These are phyloP conservation scores for Drosophila nigromelanica DNA, from an alignment of 1,140 invertebrate species.

Conservation along the genomic window DNA sequence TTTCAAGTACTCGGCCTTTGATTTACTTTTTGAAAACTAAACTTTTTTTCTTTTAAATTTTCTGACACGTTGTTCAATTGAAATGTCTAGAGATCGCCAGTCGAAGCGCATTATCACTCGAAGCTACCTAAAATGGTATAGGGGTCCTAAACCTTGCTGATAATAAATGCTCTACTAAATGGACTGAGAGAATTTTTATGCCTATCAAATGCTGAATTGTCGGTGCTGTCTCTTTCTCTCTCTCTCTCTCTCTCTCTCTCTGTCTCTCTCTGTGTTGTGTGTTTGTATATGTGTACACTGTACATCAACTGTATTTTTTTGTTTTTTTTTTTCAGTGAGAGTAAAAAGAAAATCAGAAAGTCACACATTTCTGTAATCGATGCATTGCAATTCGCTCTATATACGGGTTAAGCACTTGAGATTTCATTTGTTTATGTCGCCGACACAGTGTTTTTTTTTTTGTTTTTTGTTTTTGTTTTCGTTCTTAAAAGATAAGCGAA, in stretches of 20 bases:
- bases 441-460: conserved; percentile 1
- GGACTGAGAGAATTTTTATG: conserved; percentile 6
- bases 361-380: conserved; percentile 17
- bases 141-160: conserved; percentile 78
- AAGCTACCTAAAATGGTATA: conserved; percentile 57
- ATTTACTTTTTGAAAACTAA: conserved; percentile 28
- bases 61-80: conserved; percentile 23
- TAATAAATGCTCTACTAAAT: conserved; percentile 42
- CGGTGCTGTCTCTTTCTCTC: background rate
- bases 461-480: conserved; percentile 15
- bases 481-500: conserved; percentile 49
- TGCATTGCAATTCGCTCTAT: conserved; percentile 42
- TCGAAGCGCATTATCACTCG: conserved; percentile 57
- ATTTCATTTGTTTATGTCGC: conserved; percentile 1
- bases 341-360: conserved; percentile 20
- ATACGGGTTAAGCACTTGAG: conserved; percentile 7
- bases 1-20: conserved; percentile 14
- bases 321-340: conserved; percentile 23
- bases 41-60: conserved; percentile 29
- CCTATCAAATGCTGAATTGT: conserved; percentile 35
- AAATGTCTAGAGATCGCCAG: conserved; percentile 33
- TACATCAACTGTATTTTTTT: background rate
- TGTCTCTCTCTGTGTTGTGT: no score
- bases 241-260: conserved; percentile 9
- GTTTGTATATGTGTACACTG: background rate